A percentile compares a stretch with the other conserved stretches of the same genome.
phyloP scores from a whole-genome alignment of 2,797 vertebrate genomes.

The Hemibagrus guttatus region DNA sequence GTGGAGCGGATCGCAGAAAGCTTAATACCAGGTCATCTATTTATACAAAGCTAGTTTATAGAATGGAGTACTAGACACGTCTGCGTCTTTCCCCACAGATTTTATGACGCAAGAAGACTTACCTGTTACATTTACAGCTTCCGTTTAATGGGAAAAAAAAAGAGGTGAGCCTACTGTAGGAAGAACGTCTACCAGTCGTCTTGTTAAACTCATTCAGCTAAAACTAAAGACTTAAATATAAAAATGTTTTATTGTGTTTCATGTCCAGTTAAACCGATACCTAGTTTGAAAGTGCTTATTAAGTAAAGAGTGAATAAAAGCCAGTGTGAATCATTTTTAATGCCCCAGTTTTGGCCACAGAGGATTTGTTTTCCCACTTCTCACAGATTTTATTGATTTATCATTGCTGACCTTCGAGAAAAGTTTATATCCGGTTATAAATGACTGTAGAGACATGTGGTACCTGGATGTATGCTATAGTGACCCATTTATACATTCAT shows the following conservation, averaged over 20 bases:
- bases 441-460: not conserved
- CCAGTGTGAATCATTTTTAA: not conserved
- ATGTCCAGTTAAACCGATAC: not conserved
- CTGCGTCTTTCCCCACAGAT: not conserved
- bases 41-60: not conserved
- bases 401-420: not conserved
- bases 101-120: not conserved
- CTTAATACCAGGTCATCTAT: not conserved
- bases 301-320: not conserved
- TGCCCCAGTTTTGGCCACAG: not conserved
- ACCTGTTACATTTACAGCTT: not conserved
- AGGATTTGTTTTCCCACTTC: not conserved
- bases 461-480: not conserved
- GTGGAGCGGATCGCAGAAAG: not conserved
- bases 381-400: not conserved
- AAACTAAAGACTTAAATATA: not conserved
- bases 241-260: not conserved
- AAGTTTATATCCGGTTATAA: not conserved
- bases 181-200: too few relatives aligned
- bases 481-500: not conserved
- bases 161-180: not conserved
- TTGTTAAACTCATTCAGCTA: not conserved
- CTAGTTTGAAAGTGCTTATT: not conserved
- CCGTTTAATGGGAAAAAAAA: not conserved
- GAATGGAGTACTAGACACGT: not conserved